Conservation (phyloP, 2,888 invertebrate genomes). For the Muscina levida region DNA sequence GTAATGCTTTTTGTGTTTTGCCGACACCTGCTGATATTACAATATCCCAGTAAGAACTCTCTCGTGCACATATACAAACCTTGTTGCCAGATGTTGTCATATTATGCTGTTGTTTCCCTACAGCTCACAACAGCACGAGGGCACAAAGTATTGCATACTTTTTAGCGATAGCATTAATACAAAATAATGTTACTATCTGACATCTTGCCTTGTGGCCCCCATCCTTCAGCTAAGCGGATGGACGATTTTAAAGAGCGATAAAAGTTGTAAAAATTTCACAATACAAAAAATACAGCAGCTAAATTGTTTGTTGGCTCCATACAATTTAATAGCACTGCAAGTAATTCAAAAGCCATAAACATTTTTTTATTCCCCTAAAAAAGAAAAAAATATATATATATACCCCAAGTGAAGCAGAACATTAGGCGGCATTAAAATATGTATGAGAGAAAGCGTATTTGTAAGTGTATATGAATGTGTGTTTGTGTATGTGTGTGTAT, state of each 20-base stretch:
- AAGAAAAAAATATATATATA: too few species aligned
- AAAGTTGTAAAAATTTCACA: conserved; percentile 30
- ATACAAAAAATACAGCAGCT: background rate
- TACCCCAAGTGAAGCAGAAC: conserved; percentile 23
- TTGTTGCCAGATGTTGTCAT: conserved; percentile 10
- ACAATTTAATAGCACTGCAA: conserved; percentile 33
- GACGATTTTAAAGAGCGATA: conserved; percentile 24
- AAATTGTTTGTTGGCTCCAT: background rate
- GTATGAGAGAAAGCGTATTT: background rate
- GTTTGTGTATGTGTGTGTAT: too few species aligned
- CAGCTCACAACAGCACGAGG: background rate
- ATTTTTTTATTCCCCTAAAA: background rate
- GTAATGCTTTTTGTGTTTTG: conserved; percentile 16
- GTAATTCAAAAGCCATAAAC: conserved; percentile 44
- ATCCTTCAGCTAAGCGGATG: background rate
- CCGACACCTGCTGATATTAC: conserved; percentile 34
- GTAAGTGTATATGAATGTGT: background rate
- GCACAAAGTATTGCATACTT: conserved; percentile 27
- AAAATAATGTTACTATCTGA: conserved; percentile 27
- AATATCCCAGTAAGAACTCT: background rate
- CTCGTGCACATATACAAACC: background rate
- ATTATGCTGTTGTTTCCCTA: background rate
- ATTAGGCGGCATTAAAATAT: conserved; percentile 39
- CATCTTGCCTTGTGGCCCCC: background rate
- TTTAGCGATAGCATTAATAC: conserved; percentile 36